Base-by-base conservation (phyloP, 1,140 invertebrate species). In the Drosophila seguyi region DNA sequence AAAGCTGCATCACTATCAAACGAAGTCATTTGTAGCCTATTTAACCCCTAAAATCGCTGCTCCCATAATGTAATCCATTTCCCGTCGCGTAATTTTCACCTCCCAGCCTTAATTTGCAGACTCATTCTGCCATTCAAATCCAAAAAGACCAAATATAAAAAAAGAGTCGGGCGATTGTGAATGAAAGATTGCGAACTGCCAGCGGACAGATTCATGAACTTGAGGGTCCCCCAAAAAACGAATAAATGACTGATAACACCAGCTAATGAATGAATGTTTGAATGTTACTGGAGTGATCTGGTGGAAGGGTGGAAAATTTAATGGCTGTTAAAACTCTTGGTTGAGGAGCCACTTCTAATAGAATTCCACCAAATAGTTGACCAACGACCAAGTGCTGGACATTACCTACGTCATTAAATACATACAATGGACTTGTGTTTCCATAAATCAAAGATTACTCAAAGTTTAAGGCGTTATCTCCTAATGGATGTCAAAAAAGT, bases 131-230 rank as follows among this genome's bases (percentile, higher is more conserved):
- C 68, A 72, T 72, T 72, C 29, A 72, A 52, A 29, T 34, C 11
- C 16, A n/a, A 39, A 39, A 39, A 41, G 18, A 6, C 31, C 31
- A 34, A 34, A 34, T 34, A 20, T n/a, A 22, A 53, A 34, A 16
- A 20, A 50, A 10, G 8, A n/a, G n/a, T 22, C n/a, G 2, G 29
- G 20, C 22, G 55, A 59, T 59, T 58, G 68, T 72, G 66, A 72
- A 72, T 72, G 68, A 71, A 71, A 72, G 67, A 72, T 59, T 58
- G 68, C 11, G 34, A 58, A 58, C 34, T 38, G 22, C 27, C 29
- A 53, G 25, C 16, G 44, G 44, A 67, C 38, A 67, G 59, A 67
- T 65, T 44, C 66, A 55, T 48, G 65, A 50, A 48, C 67, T 68
- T 71, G 47, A 71, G 25, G 48, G 18, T 20, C 20, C 42, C 20